These are phyloP conservation scores for Rhabdornis inornatus DNA, from an alignment of 2,113 vertebrate genomes.

Conservation along the genomic window DNA sequence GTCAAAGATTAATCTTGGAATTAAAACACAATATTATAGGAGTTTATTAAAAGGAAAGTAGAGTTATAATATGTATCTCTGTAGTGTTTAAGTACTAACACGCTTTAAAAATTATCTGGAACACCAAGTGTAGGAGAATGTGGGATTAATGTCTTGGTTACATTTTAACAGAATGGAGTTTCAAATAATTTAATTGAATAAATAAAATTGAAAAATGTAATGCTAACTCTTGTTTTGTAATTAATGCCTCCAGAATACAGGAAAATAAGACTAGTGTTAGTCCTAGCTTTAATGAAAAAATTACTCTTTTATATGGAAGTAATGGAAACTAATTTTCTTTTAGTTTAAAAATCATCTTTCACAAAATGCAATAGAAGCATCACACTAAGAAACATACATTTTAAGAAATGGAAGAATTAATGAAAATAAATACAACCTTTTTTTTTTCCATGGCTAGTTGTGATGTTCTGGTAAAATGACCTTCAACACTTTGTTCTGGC, in stretches of 20 bases:
- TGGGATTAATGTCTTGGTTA: not conserved
- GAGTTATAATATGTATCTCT: not conserved
- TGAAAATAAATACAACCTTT: not conserved
- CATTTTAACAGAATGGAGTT: not conserved
- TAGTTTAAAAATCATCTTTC: not conserved
- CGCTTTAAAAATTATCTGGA: not conserved
- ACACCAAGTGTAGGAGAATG: not conserved
- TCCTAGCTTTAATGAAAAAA: not conserved
- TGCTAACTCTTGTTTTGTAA: not conserved
- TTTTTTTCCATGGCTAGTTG: not conserved
- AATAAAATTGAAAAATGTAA: not conserved
- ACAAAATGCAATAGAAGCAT: not conserved
- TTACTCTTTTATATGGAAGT: not conserved
- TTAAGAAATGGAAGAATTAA: not conserved
- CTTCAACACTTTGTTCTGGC: not conserved
- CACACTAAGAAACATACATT: not conserved
- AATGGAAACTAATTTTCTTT: not conserved
- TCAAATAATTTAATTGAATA: not conserved
- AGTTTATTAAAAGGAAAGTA: slow-evolving; percentile 13
- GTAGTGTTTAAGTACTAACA: not conserved
- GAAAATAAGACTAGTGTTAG: not conserved
- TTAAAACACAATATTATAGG: not conserved
- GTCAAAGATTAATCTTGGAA: slow-evolving; percentile 21
- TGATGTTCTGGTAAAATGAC: not conserved
- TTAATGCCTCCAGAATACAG: not conserved